Evolutionary conservation across 2,797 vertebrate species (phyloP).

Genomic region (Picus viridis): DNA sequence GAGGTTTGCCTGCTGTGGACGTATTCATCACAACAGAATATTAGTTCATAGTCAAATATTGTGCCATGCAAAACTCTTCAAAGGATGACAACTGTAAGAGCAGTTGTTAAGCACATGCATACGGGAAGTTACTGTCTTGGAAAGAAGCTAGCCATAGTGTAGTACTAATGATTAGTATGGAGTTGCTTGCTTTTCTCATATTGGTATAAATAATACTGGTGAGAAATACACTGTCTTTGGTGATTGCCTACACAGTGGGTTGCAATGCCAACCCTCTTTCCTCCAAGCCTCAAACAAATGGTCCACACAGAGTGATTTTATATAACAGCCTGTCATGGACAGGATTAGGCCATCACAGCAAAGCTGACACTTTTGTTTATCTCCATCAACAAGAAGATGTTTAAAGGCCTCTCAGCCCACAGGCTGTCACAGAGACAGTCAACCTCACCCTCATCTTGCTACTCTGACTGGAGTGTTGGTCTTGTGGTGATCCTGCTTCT

Average conservation of each 20-base stretch:
- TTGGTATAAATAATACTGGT: not conserved
- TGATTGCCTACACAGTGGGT: not conserved
- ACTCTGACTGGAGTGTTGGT: not conserved
- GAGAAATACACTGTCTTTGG: not conserved
- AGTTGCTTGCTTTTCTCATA: not conserved
- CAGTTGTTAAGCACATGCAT: not conserved
- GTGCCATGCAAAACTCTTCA: not conserved
- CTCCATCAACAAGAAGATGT: not conserved
- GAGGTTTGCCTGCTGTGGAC: not conserved
- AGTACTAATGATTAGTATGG: not conserved
- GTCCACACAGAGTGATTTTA: not conserved
- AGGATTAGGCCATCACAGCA: not conserved
- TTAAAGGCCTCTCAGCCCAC: not conserved
- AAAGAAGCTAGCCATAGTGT: not conserved
- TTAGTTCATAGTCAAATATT: not conserved
- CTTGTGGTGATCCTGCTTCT: not conserved
- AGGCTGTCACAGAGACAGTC: not conserved
- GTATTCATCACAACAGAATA: not conserved
- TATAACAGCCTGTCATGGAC: not conserved
- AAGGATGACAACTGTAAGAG: not conserved
- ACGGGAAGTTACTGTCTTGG: not conserved
- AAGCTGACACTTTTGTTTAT: not conserved
- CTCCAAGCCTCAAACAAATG: not conserved
- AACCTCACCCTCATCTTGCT: not conserved
- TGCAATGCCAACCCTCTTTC: not conserved